Evolutionary conservation across 2,888 invertebrate genomes (phyloP).

Genomic region (Ophioninae sp.): DNA sequence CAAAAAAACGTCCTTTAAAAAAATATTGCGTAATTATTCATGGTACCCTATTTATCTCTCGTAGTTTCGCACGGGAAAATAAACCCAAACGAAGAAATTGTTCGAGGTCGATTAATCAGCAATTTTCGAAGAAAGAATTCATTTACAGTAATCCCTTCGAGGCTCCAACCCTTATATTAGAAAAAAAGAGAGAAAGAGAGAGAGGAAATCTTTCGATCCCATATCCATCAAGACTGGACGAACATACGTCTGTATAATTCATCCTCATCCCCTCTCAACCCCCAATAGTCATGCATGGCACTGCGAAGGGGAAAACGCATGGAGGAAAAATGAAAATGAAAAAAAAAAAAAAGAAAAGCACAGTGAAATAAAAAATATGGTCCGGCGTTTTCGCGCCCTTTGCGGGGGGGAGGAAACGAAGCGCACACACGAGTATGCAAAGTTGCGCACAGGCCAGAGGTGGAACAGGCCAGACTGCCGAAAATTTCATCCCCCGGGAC

Average conservation of each 20-base stretch:
- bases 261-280: neutral
- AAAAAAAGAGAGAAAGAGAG: neutral
- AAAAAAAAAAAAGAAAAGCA: neutral
- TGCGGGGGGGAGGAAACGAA: conserved; percentile 4
- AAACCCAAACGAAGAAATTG: too few species aligned
- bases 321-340: neutral
- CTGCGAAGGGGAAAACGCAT: neutral
- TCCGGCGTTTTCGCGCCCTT: conserved; percentile 32
- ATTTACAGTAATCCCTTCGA: neutral
- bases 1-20: too few species aligned
- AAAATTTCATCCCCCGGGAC: conserved; percentile 58
- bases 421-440: neutral
- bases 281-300: neutral
- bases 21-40: too few species aligned
- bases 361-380: neutral
- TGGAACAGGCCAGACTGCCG: conserved; percentile 31
- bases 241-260: neutral
- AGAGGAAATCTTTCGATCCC: neutral
- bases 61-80: too few species aligned
- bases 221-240: neutral
- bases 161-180: neutral
- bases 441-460: neutral
- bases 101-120: too few species aligned
- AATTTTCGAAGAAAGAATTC: too few species aligned
- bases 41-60: too few species aligned